Evolutionary conservation across 2,113 vertebrate genomes (phyloP), one percentile per base, ranked within the genome.

Genomic region (Bettongia penicillata): DNA sequence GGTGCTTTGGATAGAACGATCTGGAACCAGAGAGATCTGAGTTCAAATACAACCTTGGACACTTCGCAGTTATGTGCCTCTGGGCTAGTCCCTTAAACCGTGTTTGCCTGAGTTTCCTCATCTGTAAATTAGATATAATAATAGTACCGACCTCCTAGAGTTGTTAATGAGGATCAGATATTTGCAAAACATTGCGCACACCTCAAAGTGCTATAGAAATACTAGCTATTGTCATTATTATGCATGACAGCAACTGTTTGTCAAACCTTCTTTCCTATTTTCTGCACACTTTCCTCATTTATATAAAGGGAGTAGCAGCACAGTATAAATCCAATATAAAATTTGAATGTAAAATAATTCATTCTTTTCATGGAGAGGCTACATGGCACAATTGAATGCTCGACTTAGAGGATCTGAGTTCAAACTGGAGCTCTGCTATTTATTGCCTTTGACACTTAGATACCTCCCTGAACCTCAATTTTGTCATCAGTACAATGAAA

Each of bases 251-350:
- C 92, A 95, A 93, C 7, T 89, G 51, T 24, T 93, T 19, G 94
- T 93, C 52, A 93, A 93, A 94, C 94, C 51, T 26, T 4, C 95
- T 93, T 92, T 55, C 89, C 52, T 95, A 53, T 52, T 91, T 94
- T 47, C 90, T 96, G 37, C 93, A 94, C 53, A 93, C 90, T 97
- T 96, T 94, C 24, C n/a, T 94, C 97, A 94, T 92, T 23, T 11
- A 47, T 53, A 96, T 37, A 95, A 90, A 23, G 94, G 26, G 31
- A 16, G 95, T 92, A 93, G 57, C 1, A 93, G 53, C 94, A 92
- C 22, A 95, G 43, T 23, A 92, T 91, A 95, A 93, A 93, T 1
- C 31, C 43, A 23, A 92, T 5, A 25, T 51, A 84, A 93, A 98
- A 77, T 47, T 51, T 91, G 43, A 57, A 90, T 47, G 94, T 94